Evolutionary conservation across 1,140 invertebrate genomes (phyloP), one percentile per base, ranked within the genome.

Genomic region (Hylyphantes graminicola): DNA sequence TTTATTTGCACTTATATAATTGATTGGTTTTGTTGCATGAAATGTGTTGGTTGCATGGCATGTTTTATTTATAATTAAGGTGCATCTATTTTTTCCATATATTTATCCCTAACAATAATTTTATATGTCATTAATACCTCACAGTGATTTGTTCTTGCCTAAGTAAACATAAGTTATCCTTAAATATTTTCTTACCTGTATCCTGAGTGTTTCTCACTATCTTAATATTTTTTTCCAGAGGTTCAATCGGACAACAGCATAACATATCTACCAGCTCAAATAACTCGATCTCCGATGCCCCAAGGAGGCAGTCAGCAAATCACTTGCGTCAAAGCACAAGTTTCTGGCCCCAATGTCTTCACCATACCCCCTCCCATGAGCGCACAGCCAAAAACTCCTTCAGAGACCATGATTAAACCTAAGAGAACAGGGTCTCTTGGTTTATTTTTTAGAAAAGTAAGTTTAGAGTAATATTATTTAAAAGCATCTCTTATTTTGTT

Each of bases 371-470:
- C 35, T 51, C 3, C 57, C 19, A 13, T 59, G 17, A 48, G 17
- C 73, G 17, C 77, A 11, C 51, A 59, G 15, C 35, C 21, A 12
- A 74, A 74, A 74, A 85, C 63, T 59, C 70, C 84, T 17, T 78
- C 70, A 77, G 61, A 85, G 86, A 17, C 83, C 89, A 12, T 82
- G 74, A 90, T 89, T 15, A 92, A 90, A 88, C 91, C 92, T 5
- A 91, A 90, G 86, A 89, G 92, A 87, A 92, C 91, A 8, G 93
- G 93, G 10, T 94, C 94, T 1, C 89, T 95, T 13, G 93, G 92
- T 48, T 89, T 95, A 0, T 94, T 95, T 87, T 95, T 95, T 87
- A 91, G 94, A 89, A 96, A 95, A 90, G 93, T 93, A 90, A 89
- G 70, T 17, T n/a, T 35, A 35, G 35, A 5, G 35, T 35, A 1